Base-by-base conservation (phyloP, 2,888 invertebrate genomes). In the Lasioglossum pauxillum region DNA sequence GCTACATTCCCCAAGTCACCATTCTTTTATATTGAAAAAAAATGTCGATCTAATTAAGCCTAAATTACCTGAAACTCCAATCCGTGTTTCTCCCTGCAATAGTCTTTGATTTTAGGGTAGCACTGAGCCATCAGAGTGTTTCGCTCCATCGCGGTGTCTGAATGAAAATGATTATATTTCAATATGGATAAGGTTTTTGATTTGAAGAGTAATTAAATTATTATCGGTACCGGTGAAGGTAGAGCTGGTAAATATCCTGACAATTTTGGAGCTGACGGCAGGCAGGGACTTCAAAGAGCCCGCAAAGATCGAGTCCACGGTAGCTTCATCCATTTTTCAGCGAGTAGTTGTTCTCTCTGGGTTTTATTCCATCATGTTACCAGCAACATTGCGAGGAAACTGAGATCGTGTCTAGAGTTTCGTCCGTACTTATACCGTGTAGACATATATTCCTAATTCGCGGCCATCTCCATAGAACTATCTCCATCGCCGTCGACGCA, bases 101-200 rank as follows among this genome's bases (percentile, higher is more conserved):
- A 99, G 94, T 99, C 99, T 94, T 99, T 99, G 89, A 99, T 97
- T 93, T 98, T 97, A 0, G 99, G 99, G 95, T 99, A 99, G 89
- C 99, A 99, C 95, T 99, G 99, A 3, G 99, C 98, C 99, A 99
- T 99, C 84, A 99, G 94, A 0, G 99, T 99, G 95, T 99, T 99
- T 87, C 99, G 96, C 95, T 99, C 99, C 97, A 99, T 98, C 0
- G 99, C 98, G 0, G 99, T 99, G 94, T 99, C 99, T 99, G 38
- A n/a, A 72, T 44, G n/a, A 2, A 41, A 81, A 16, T 19, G 35
- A 67, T 75, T 1, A 5, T 71, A 46, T 74, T 73, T 75, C 19
- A 1, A 10, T 38, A 60, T 5, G 0, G 16, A 53, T 23, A 23
- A 10, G 5, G 0, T 1, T 10, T 69, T 1, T 1, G 1, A 69